Percentiles rank a stretch among this genome's conserved stretches.
Evolutionary conservation across 2,113 vertebrate genomes (phyloP).

Genomic region (Silurus glanis): DNA sequence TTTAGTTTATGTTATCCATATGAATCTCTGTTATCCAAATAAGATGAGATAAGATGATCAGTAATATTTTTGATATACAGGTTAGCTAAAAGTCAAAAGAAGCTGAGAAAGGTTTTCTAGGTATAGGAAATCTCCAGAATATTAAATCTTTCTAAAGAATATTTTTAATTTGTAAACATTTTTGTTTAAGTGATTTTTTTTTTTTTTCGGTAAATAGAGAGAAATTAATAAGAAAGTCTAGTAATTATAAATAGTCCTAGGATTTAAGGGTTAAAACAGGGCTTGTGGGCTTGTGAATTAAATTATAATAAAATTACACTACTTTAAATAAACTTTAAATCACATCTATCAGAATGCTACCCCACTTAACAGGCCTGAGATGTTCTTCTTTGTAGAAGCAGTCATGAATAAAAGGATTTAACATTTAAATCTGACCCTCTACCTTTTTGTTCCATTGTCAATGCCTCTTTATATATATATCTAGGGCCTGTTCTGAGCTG

Average conservation of each 20-base stretch:
- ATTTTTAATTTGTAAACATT: background rate
- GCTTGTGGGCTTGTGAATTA: background rate
- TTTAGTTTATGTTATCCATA: no score
- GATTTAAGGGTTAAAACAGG: background rate
- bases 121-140: background rate
- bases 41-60: no score
- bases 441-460: background rate
- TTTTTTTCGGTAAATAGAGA: background rate
- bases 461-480: background rate
- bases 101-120: background rate
- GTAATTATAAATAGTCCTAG: background rate
- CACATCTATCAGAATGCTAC: background rate
- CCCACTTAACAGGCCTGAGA: background rate
- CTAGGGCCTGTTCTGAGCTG: constrained; percentile 50
- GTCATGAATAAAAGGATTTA: background rate
- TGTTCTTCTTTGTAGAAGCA: background rate
- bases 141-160: background rate
- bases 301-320: background rate
- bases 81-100: background rate
- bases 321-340: no score
- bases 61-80: background rate
- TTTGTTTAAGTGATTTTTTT: background rate
- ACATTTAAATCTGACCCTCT: background rate
- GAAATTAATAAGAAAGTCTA: background rate
- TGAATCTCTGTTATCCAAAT: no score